Conservation (phyloP, 2,113 vertebrate genomes). For the Upupa epops region DNA sequence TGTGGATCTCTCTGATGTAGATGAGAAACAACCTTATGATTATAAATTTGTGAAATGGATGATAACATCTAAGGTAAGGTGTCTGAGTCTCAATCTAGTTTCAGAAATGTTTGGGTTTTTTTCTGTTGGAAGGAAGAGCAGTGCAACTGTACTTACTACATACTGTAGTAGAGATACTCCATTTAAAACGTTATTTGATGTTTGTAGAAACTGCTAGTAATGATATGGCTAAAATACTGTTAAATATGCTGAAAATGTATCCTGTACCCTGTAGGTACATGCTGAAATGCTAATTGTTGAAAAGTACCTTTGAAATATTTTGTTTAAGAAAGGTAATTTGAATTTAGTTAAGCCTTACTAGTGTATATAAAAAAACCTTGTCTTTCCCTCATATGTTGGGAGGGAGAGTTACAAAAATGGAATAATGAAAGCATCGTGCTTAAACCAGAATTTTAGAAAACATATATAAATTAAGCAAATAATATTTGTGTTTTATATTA, state of each 20-base stretch:
- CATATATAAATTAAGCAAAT: neutral
- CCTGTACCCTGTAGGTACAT: neutral
- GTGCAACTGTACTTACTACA: neutral
- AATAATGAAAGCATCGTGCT: neutral
- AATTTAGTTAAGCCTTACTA: neutral
- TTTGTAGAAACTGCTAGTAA: neutral
- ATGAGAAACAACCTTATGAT: constrained; percentile 84
- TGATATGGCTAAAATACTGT: neutral
- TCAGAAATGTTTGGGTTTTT: neutral
- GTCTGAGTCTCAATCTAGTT: neutral
- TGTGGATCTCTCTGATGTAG: constrained; percentile 84
- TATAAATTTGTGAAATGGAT: constrained; percentile 98
- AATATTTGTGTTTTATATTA: constrained; percentile 29
- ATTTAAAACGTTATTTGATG: neutral
- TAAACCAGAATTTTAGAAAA: neutral
- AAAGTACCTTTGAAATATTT: neutral
- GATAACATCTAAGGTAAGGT: constrained; percentile 89
- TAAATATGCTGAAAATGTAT: neutral
- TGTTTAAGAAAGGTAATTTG: neutral
- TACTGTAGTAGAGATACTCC: neutral
- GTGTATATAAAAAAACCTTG: neutral
- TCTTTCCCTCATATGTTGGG: neutral
- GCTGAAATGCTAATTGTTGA: neutral
- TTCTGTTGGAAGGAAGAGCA: neutral
- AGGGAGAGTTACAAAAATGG: neutral